A percentile compares a stretch with the other conserved stretches of the same genome.
Evolutionary conservation across 2,888 invertebrate genomes (phyloP).

Genomic region (Drosophila infuscata): DNA sequence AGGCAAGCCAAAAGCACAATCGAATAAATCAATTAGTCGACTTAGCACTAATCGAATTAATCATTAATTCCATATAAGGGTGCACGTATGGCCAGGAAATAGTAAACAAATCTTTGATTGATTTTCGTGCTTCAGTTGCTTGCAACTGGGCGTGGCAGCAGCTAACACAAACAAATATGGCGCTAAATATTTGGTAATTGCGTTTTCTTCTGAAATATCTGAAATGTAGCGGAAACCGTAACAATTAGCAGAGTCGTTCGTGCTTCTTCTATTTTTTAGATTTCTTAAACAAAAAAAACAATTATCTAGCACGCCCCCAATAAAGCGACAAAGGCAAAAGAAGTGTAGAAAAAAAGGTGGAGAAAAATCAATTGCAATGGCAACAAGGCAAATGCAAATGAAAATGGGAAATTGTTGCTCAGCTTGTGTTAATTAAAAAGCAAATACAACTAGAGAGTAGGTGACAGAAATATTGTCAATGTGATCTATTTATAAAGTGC

Average conservation of each 20-base stretch:
- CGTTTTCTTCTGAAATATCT: slow-evolving; percentile 10
- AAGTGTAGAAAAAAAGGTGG: slow-evolving; percentile 14
- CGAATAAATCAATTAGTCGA: slow-evolving; percentile 36
- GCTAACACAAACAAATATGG: slow-evolving; percentile 63
- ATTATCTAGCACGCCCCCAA: slow-evolving; percentile 62
- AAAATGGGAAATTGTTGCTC: slow-evolving; percentile 44
- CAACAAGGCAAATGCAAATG: slow-evolving; percentile 33
- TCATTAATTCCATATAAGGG: slow-evolving; percentile 54
- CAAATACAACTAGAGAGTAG: slow-evolving; percentile 37
- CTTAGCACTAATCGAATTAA: slow-evolving; percentile 26
- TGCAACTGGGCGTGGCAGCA: slow-evolving; percentile 54
- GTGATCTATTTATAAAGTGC: slow-evolving; percentile 61
- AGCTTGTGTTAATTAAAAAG: slow-evolving; percentile 66
- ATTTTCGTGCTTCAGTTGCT: slow-evolving; percentile 63
- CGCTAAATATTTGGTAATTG: slow-evolving; percentile 68
- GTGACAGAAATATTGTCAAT: slow-evolving; percentile 59
- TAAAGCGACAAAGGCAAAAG: slow-evolving; percentile 29
- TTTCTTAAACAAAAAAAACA: slow-evolving; percentile 10
- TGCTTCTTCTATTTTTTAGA: not conserved
- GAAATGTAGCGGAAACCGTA: slow-evolving; percentile 62
- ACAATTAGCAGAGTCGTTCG: slow-evolving; percentile 59
- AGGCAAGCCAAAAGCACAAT: slow-evolving; percentile 1
- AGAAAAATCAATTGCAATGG: slow-evolving; percentile 52
- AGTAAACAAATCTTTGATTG: slow-evolving; percentile 37
- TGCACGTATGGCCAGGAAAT: slow-evolving; percentile 39